Evolutionary conservation across 2,888 invertebrate genomes (phyloP).

Genomic region (Drosophila nr. perissopoda): DNA sequence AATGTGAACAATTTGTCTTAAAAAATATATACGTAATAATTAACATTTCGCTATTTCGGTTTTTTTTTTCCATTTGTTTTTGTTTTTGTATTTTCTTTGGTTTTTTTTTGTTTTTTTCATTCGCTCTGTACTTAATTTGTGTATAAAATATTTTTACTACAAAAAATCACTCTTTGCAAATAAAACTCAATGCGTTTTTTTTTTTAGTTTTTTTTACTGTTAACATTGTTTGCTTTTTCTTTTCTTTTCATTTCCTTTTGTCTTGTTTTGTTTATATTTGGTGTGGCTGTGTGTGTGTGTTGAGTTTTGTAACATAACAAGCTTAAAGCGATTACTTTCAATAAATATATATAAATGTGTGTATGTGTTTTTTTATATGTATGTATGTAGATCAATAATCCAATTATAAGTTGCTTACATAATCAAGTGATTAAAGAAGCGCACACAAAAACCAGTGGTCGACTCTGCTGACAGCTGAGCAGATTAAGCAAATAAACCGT

Average conservation of each 20-base stretch:
- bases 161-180: conserved; percentile 81
- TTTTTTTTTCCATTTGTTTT: conserved; percentile 16
- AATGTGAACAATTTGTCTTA: conserved; percentile 79
- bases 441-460: conserved; percentile 2
- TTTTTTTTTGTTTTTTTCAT: conserved; percentile 10
- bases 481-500: neutral
- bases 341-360: conserved; percentile 21
- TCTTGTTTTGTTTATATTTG: conserved; percentile 12
- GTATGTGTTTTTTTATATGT: neutral
- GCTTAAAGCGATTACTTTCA: conserved; percentile 60
- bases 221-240: conserved; percentile 64
- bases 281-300: conserved; percentile 19
- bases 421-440: conserved; percentile 19
- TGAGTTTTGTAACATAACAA: conserved; percentile 46
- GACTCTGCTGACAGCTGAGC: conserved; percentile 3
- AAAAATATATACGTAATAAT: conserved; percentile 82
- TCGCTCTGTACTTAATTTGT: conserved; percentile 54
- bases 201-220: conserved; percentile 56
- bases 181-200: conserved; percentile 73
- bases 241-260: conserved; percentile 9
- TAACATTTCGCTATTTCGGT: conserved; percentile 72
- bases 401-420: conserved; percentile 32
- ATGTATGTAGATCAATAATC: conserved; percentile 35
- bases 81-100: conserved; percentile 35
- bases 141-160: conserved; percentile 79